phyloP scores from a whole-genome alignment of 2,113 vertebrate species.

The Melanocharis versteri region DNA sequence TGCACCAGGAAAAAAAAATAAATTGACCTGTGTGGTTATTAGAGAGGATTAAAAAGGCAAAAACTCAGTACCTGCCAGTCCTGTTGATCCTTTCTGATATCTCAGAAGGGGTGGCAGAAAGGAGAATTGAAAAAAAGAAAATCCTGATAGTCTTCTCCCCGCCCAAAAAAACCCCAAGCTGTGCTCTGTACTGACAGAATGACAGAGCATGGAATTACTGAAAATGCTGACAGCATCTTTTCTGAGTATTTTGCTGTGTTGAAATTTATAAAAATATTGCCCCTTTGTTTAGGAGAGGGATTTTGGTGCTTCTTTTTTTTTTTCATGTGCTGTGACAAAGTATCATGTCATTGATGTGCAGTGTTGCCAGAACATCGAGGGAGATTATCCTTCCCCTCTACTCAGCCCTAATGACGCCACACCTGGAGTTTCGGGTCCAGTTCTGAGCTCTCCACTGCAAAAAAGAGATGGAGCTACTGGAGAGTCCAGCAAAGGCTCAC shows the following conservation, averaged over 20 bases:
- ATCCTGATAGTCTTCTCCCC: background rate
- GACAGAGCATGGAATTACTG: background rate
- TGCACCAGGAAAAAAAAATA: background rate
- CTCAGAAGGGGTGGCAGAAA: background rate
- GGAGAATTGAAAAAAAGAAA: background rate
- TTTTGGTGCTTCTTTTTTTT: background rate
- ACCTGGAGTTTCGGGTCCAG: background rate
- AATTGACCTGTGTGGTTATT: background rate
- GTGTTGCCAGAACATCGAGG: background rate
- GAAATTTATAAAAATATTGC: background rate
- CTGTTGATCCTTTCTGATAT: background rate
- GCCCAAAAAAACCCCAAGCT: background rate
- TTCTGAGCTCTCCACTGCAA: background rate
- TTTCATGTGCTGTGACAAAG: background rate
- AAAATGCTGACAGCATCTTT: background rate
- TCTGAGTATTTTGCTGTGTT: background rate
- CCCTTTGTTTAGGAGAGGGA: accelerated
- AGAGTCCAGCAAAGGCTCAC: background rate
- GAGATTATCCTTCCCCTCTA: background rate
- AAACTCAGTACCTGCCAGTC: accelerated
- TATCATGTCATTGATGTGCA: accelerated
- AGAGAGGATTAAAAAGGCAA: background rate
- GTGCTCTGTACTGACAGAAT: background rate
- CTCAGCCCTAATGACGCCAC: background rate
- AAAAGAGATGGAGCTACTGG: background rate